Conservation (phyloP, 2,797 vertebrate species). For the Decapterus maruadsi region DNA sequence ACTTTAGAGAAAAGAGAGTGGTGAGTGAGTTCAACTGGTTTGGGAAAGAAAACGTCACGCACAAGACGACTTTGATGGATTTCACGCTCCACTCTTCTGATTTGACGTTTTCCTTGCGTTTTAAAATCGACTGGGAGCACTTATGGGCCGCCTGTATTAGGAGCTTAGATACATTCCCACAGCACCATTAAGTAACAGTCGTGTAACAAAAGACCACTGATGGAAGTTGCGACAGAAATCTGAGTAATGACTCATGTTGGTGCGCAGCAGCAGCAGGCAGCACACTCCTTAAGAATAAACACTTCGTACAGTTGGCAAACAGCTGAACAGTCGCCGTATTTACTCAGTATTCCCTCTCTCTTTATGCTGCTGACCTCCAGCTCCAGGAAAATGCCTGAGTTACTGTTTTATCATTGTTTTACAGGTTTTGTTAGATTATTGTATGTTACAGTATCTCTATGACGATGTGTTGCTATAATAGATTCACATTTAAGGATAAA, state of each 20-base stretch:
- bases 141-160: conserved; percentile 25
- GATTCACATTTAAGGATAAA: conserved; percentile 1
- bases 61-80: background rate
- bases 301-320: conserved; percentile 75
- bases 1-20: conserved; percentile 98
- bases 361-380: conserved; percentile 27
- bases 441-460: background rate
- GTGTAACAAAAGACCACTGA: conserved; percentile 52
- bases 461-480: background rate
- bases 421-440: background rate
- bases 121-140: conserved; percentile 2
- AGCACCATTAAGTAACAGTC: conserved; percentile 43
- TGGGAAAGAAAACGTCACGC: background rate
- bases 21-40: conserved; percentile 88
- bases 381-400: conserved; percentile 3
- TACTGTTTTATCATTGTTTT: background rate
- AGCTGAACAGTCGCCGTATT: conserved; percentile 55
- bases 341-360: conserved; percentile 32
- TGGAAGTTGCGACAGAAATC: conserved; percentile 54
- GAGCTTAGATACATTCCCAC: conserved; percentile 54
- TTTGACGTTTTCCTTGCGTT: conserved; percentile 11
- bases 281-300: conserved; percentile 83
- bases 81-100: background rate
- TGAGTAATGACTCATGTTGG: conserved; percentile 56
- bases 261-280: conserved; percentile 33